Conservation (phyloP, 2,888 invertebrate genomes). For the Cotesia congregata region DNA sequence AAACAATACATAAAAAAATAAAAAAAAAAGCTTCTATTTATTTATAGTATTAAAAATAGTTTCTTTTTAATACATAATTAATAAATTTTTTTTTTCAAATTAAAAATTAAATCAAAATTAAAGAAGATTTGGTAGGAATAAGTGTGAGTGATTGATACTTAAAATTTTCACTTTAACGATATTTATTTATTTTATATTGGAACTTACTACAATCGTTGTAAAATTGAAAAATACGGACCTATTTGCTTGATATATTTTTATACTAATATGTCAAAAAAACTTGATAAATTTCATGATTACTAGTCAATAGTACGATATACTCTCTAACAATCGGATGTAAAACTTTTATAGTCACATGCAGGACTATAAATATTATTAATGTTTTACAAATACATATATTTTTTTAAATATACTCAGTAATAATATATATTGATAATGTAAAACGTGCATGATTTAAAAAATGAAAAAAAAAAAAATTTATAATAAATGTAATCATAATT, state of each 20-base stretch:
- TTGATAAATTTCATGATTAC: neutral
- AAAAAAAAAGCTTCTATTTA: no score
- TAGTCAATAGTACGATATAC: neutral
- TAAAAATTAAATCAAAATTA: no score
- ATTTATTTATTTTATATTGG: neutral
- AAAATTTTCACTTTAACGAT: neutral
- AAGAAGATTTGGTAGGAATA: no score
- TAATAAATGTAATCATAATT: neutral
- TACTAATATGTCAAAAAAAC: neutral
- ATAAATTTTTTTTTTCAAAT: no score
- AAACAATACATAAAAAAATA: no score
- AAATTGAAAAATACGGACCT: conserved; percentile 32
- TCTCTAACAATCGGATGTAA: neutral
- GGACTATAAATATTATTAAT: neutral
- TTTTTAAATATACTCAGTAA: neutral
- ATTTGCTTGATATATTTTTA: conserved; percentile 3
- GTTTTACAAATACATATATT: neutral
- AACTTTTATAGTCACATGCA: neutral
- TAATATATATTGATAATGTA: neutral
- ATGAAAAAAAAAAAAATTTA: neutral
- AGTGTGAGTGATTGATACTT: no score
- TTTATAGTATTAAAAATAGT: no score
- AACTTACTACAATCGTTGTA: conserved; percentile 28
- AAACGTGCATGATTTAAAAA: conserved; percentile 9
- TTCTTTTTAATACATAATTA: no score